Conservation (phyloP, 2,113 vertebrate species). For the Laticauda colubrina region DNA sequence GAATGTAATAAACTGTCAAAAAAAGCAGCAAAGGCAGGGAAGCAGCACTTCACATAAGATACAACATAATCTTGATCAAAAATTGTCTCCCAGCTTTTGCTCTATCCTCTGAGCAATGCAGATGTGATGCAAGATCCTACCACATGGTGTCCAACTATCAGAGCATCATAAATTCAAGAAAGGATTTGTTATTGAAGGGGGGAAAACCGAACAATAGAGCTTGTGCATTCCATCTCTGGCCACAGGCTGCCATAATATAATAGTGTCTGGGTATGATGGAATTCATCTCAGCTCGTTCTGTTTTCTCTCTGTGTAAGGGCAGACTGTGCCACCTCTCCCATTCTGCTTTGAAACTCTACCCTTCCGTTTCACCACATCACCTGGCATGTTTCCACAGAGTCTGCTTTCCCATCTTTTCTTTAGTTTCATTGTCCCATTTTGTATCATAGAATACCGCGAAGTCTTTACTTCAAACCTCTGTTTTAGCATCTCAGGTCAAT, state of each 20-base stretch:
- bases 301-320: background rate
- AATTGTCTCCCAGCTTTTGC: background rate
- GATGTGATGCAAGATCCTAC: background rate
- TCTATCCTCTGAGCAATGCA: background rate
- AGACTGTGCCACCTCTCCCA: background rate
- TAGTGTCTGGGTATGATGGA: background rate
- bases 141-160: conserved; percentile 1
- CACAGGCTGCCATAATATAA: background rate
- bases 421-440: too few species aligned
- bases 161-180: background rate
- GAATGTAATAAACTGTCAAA: background rate
- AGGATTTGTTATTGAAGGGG: background rate
- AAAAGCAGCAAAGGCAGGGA: background rate
- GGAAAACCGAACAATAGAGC: background rate
- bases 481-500: background rate
- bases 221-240: too few species aligned
- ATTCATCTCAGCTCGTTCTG: background rate
- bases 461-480: background rate
- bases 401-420: background rate
- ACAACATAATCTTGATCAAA: background rate
- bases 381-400: background rate
- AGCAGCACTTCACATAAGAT: background rate
- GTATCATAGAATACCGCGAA: background rate
- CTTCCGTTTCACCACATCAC: background rate
- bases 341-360: background rate